phyloP scores from a whole-genome alignment of 2,888 invertebrate species.

The Seira ritae region DNA sequence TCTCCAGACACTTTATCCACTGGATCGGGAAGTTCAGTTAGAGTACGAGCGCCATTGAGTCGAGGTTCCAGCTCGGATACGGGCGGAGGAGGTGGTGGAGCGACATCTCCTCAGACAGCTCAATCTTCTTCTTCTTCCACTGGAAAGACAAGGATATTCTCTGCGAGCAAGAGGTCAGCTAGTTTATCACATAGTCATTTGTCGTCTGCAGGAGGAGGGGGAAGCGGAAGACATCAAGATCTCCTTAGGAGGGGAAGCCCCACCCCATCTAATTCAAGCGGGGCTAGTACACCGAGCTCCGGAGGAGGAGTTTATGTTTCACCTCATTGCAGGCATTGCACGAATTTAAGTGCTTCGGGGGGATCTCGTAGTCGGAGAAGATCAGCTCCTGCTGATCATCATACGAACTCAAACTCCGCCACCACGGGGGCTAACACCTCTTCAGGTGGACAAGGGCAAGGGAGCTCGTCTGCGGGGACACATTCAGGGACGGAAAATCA shows the following conservation, averaged over 20 bases:
- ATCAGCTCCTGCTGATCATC: constrained; percentile 62
- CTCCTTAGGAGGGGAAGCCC: constrained; percentile 62
- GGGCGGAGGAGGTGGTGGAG: not conserved
- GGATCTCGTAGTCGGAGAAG: constrained; percentile 61
- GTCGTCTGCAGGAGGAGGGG: constrained; percentile 18
- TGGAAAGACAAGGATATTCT: constrained; percentile 67
- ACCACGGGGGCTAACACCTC: constrained; percentile 54
- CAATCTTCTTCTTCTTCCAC: not conserved
- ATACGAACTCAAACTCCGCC: constrained; percentile 27
- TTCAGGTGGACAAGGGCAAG: constrained; percentile 54
- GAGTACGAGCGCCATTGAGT: constrained; percentile 33
- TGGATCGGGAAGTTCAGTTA: constrained; percentile 31
- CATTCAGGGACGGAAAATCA: constrained; percentile 48
- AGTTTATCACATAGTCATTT: constrained; percentile 61
- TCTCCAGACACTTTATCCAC: constrained; percentile 43
- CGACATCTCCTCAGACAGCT: constrained; percentile 34
- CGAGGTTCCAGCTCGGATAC: constrained; percentile 49
- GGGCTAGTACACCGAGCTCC: constrained; percentile 63
- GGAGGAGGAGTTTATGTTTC: constrained; percentile 52
- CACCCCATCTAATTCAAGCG: constrained; percentile 64
- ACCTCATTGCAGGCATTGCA: constrained; percentile 49
- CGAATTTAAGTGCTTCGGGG: constrained; percentile 42
- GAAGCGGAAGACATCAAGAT: constrained; percentile 42
- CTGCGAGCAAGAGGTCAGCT: constrained; percentile 66
- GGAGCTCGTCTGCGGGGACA: constrained; percentile 45